Conservation (phyloP, 2,797 vertebrate genomes). For the Lepus oiostolus region DNA sequence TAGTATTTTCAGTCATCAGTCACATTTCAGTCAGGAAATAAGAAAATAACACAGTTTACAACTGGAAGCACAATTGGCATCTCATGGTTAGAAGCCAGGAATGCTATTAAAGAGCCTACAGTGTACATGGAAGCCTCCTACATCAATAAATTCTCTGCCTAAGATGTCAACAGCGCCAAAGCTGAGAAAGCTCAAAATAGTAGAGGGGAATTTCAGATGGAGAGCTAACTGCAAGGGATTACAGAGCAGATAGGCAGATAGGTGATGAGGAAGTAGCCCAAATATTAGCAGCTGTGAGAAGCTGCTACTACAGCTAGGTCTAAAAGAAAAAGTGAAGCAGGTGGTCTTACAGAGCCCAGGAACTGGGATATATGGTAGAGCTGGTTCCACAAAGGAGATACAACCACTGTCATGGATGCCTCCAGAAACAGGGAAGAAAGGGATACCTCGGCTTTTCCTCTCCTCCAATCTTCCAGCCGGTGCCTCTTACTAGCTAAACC, state of each 20-base stretch:
- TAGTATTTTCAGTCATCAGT: conserved; percentile 6
- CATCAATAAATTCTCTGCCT: neutral
- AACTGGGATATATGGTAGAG: neutral
- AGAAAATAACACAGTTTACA: conserved; percentile 28
- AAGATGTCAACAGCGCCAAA: neutral
- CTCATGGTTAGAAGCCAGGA: neutral
- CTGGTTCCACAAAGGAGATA: neutral
- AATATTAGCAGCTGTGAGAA: neutral
- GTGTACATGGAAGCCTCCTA: neutral
- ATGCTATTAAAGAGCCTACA: neutral
- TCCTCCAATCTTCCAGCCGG: neutral
- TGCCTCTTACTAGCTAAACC: neutral
- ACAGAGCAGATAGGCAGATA: neutral
- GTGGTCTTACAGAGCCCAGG: neutral
- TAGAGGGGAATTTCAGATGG: neutral
- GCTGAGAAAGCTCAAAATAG: neutral
- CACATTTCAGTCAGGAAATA: neutral
- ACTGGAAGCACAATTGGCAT: neutral
- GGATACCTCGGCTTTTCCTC: neutral
- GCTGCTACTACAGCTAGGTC: neutral
- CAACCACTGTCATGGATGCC: neutral
- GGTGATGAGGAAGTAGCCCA: neutral
- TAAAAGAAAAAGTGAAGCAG: conserved; percentile 8
- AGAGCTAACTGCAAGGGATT: neutral
- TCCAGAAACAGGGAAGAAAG: neutral